Evolutionary conservation across 1,140 invertebrate species (phyloP), one percentile per base, ranked within the genome.

Genomic region (Orchesella cincta): DNA sequence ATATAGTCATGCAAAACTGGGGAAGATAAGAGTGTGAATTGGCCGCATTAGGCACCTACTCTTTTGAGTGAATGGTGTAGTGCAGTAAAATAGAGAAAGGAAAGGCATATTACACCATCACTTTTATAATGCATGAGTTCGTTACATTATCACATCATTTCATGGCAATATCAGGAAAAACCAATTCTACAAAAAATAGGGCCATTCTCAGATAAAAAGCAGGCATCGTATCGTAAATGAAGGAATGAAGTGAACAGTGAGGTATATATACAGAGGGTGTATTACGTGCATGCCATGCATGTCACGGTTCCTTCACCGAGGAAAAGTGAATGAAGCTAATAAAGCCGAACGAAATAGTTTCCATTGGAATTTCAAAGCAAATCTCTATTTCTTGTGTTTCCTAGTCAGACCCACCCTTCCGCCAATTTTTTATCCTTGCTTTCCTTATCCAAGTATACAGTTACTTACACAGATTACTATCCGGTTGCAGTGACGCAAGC

Each of bases 341-440:
- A 74, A 78, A 78, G 54, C 74, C 76, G 74, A 73, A 78, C 70
- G 72, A 78, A 78, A 67, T 67, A 67, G 62, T 67, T 67, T 75
- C 51, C 64, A 64, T 29, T 70, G 74, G 77, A 78, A 78, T 64
- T 74, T 67, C 62, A 67, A 33, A 33, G 3, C 26, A 67, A 67
- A 67, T 67, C 62, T 67, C 28, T 67, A 67, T 67, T 67, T 33
- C 23, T n/a, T 33, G 28, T 8, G 1, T 33, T 31, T 31, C 8
- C 62, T 33, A 46, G 39, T 46, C 28, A 29, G 62, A 31, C 31
- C 62, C 62, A 67, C 62, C 62, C 62, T 67, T 67, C 62, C 62
- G 54, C 54, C 54, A 46, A 46, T 46, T 46, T 46, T 46, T 46
- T 46, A 5, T 46, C 18, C 39, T 46, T 46, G 39, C 18, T 46